phyloP scores from a whole-genome alignment of 2,888 invertebrate species.

The Drosophila anomelani region DNA sequence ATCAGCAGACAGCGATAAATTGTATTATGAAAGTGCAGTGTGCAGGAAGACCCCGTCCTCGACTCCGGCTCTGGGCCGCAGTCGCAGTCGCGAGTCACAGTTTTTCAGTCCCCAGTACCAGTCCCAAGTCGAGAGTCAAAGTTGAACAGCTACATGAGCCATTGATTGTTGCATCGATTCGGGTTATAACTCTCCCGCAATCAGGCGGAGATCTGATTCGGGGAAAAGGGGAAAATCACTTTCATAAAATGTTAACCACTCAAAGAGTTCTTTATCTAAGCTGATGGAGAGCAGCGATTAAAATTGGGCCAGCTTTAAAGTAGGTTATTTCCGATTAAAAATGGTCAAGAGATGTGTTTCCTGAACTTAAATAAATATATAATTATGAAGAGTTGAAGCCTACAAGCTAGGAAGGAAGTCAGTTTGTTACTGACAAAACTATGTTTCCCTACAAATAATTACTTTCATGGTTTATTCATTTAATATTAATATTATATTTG shows the following conservation, averaged over 20 bases:
- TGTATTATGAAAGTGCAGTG: constrained; percentile 53
- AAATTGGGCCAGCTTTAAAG: not conserved
- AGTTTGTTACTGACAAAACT: no score
- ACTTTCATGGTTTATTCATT: no score
- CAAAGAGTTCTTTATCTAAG: constrained; percentile 28
- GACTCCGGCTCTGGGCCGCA: not conserved
- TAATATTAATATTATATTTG: no score
- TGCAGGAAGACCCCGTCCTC: constrained; percentile 40
- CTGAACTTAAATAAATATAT: not conserved
- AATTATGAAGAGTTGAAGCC: not conserved
- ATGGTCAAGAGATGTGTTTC: not conserved
- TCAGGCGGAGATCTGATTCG: constrained; percentile 26
- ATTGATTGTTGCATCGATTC: constrained; percentile 44
- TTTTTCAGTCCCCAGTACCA: constrained; percentile 12
- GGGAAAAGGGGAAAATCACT: constrained; percentile 29
- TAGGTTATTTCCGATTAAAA: constrained; percentile 7
- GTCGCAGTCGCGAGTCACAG: constrained; percentile 38
- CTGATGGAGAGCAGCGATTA: constrained; percentile 2
- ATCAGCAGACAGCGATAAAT: constrained; percentile 54
- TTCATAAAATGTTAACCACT: constrained; percentile 18
- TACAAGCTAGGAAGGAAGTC: no score
- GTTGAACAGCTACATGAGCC: constrained; percentile 45
- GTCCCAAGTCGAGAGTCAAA: constrained; percentile 45
- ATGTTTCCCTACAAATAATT: no score
- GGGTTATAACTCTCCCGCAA: constrained; percentile 36